Evolutionary conservation across 2,113 vertebrate genomes (phyloP).

Genomic region (Lepidothrix coronata): DNA sequence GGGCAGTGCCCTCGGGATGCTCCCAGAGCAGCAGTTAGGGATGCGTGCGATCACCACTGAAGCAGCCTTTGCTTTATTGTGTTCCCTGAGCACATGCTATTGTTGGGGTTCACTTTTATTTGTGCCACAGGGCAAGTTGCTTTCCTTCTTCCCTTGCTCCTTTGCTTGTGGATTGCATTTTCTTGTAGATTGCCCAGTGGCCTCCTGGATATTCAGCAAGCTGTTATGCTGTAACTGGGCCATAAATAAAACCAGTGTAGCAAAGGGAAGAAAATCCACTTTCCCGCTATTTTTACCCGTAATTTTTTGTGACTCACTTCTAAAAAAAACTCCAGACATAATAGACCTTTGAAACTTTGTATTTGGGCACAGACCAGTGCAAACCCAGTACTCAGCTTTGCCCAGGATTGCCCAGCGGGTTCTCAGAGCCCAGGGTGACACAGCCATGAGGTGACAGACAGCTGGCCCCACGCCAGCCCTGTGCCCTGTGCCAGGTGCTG

Average conservation of each 20-base stretch:
- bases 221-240: neutral
- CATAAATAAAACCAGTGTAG: neutral
- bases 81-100: neutral
- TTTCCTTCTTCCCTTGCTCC: neutral
- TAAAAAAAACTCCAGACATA: neutral
- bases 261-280: neutral
- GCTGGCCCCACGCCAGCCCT: neutral
- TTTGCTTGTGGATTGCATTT: neutral
- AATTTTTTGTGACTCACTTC: neutral
- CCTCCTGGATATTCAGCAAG: neutral
- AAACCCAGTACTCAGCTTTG: neutral
- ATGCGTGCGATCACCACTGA: neutral
- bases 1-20: neutral
- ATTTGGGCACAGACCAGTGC: neutral
- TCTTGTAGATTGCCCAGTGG: neutral
- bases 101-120: neutral
- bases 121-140: neutral
- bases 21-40: accelerated
- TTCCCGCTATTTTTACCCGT: neutral
- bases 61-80: neutral
- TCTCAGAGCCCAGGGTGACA: neutral
- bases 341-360: neutral
- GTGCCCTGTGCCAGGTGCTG: neutral
- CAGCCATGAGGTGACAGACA: neutral
- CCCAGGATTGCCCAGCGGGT: accelerated